phyloP scores from a whole-genome alignment of 2,113 vertebrate species.

The Actenoides hombroni region DNA sequence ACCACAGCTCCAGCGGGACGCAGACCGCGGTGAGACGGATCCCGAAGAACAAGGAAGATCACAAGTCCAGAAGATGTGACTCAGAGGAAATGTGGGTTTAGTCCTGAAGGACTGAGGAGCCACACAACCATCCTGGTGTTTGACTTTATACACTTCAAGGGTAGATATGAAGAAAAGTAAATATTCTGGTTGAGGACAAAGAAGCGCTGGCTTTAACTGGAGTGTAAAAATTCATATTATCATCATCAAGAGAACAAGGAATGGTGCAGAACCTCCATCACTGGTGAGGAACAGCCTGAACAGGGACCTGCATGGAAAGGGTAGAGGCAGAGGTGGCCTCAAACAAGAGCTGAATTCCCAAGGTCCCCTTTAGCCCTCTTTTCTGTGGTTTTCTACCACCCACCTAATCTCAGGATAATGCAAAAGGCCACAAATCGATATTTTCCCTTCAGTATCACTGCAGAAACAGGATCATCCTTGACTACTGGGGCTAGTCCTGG shows the following conservation, averaged over 20 bases:
- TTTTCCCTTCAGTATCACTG: neutral
- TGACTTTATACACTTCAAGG: neutral
- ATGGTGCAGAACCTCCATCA: neutral
- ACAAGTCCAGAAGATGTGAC: neutral
- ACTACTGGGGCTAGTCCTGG: neutral
- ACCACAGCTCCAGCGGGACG: neutral
- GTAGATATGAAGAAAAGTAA: neutral
- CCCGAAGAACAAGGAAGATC: neutral
- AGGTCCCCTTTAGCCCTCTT: neutral
- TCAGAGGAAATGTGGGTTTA: neutral
- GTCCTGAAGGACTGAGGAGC: neutral
- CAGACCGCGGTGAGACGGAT: rapidly evolving
- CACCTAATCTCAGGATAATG: neutral
- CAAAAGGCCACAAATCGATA: neutral
- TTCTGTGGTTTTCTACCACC: neutral
- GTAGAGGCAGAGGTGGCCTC: neutral
- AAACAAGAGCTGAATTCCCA: neutral
- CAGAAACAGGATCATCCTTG: neutral
- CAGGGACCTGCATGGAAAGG: neutral
- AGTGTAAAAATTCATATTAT: neutral
- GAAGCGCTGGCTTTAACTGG: neutral
- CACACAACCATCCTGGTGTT: neutral
- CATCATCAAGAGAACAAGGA: neutral
- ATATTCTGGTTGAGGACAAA: neutral
- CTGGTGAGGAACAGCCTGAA: neutral